These are phyloP conservation scores for Branchipolynoe longqiensis DNA, from an alignment of 2,888 invertebrate species.

Conservation along the genomic window DNA sequence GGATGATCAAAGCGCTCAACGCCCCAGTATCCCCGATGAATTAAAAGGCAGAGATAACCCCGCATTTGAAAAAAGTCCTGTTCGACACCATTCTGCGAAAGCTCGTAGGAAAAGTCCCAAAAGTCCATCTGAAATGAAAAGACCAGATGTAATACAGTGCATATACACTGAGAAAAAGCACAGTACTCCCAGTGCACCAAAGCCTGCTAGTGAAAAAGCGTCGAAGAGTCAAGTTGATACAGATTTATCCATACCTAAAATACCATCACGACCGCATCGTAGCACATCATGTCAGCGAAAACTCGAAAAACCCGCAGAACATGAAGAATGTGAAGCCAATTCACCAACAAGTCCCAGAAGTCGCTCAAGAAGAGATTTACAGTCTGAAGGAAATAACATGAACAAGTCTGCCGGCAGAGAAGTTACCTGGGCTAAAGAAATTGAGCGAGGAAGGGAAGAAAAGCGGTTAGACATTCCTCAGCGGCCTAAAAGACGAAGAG, in stretches of 20 bases:
- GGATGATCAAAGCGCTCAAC: too few relatives aligned
- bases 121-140: neutral
- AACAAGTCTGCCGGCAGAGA: neutral
- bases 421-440: conserved; percentile 20
- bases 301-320: neutral
- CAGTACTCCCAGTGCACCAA: neutral
- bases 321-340: neutral
- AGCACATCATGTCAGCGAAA: conserved; percentile 1
- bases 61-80: too few relatives aligned
- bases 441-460: conserved; percentile 38
- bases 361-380: neutral
- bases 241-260: neutral
- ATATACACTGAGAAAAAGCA: neutral
- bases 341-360: neutral
- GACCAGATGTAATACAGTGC: neutral
- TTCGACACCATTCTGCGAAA: too few relatives aligned
- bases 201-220: neutral
- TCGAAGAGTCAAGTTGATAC: neutral
- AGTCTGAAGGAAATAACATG: neutral
- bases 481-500: conserved; percentile 11
- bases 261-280: neutral
- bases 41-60: too few relatives aligned
- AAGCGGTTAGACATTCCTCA: neutral
- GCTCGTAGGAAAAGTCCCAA: neutral
- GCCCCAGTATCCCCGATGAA: too few relatives aligned